These are phyloP conservation scores for Ictidomys tridecemlineatus DNA, from an alignment of 2,113 vertebrate genomes.

Conservation along the genomic window DNA sequence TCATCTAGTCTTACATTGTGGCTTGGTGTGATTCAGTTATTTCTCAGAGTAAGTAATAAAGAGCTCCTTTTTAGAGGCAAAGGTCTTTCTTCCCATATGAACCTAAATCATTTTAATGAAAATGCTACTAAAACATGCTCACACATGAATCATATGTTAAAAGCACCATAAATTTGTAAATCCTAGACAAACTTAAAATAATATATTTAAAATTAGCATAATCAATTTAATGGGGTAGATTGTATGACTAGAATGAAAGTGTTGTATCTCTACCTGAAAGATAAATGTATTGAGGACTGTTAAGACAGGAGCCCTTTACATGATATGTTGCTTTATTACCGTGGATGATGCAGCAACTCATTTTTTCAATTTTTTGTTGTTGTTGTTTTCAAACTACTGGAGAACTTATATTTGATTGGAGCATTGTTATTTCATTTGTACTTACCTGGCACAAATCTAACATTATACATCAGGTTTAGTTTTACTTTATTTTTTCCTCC, in stretches of 20 bases:
- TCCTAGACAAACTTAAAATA: not conserved
- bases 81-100: not conserved
- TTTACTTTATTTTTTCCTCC: not conserved
- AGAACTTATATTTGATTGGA: not conserved
- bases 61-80: not conserved
- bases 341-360: not conserved
- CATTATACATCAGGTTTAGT: not conserved
- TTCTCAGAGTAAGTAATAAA: not conserved
- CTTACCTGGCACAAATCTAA: not conserved
- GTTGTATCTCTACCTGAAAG: not conserved
- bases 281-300: not conserved
- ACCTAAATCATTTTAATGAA: not conserved
- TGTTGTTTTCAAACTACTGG: not conserved
- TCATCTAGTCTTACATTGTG: not conserved
- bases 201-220: not conserved
- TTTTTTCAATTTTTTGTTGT: constrained; percentile 16
- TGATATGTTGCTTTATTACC: not conserved
- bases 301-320: not conserved
- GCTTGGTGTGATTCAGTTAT: not conserved
- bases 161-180: not conserved
- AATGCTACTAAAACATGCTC: not conserved
- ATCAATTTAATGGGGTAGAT: not conserved
- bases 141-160: not conserved
- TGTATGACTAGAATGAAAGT: not conserved
- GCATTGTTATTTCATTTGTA: not conserved